phyloP scores from a whole-genome alignment of 2,888 invertebrate genomes.

The Hirtodrosophila trivittata region DNA sequence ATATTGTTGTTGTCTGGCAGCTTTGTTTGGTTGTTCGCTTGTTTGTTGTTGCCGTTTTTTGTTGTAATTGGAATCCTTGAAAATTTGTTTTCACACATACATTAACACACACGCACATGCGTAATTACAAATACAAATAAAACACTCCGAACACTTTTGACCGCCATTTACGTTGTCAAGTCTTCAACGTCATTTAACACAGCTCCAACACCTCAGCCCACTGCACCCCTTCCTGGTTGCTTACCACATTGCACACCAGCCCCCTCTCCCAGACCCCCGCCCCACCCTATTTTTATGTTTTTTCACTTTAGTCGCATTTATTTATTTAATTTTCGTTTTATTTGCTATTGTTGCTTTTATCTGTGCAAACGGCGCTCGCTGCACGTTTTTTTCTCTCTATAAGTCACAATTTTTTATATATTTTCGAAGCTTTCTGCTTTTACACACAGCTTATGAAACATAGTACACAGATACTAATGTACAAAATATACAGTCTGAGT shows the following conservation, averaged over 20 bases:
- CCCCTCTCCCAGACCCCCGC: not conserved
- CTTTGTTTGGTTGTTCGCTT: slow-evolving; percentile 12
- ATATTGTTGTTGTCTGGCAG: slow-evolving; percentile 29
- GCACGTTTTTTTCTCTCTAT: slow-evolving; percentile 50
- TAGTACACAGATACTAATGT: too few species aligned
- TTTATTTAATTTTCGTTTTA: slow-evolving; percentile 56
- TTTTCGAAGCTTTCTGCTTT: too few species aligned
- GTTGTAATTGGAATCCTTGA: slow-evolving; percentile 76
- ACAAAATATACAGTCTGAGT: too few species aligned
- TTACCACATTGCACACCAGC: not conserved
- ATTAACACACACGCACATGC: slow-evolving; percentile 20
- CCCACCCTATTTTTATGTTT: slow-evolving; percentile 4
- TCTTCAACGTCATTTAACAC: slow-evolving; percentile 34
- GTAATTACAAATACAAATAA: slow-evolving; percentile 53
- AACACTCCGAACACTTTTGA: slow-evolving; percentile 47
- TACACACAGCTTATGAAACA: too few species aligned
- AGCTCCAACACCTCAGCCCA: not conserved
- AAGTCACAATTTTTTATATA: too few species aligned
- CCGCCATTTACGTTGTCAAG: slow-evolving; percentile 53
- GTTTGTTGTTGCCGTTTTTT: slow-evolving; percentile 29
- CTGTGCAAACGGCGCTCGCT: slow-evolving; percentile 20
- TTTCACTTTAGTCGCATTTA: slow-evolving; percentile 38
- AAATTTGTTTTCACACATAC: slow-evolving; percentile 46
- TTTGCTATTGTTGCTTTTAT: slow-evolving; percentile 44
- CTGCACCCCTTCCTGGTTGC: slow-evolving; percentile 2